These are phyloP conservation scores for Tangara arthus DNA, from an alignment of 2,797 vertebrate genomes.

Conservation along the genomic window DNA sequence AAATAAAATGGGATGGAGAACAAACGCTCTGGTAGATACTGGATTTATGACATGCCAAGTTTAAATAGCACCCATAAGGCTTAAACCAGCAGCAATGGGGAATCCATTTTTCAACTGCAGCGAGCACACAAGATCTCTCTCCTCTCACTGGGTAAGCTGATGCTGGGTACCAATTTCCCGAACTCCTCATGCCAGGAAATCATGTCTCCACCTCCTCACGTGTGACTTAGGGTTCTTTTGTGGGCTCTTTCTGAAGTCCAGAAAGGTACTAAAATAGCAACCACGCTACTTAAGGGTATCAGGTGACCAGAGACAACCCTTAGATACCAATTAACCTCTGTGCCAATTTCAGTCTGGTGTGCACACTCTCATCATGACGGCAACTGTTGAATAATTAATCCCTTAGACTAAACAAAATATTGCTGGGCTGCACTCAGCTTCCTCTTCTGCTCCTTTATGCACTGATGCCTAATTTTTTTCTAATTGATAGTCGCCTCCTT, in stretches of 20 bases:
- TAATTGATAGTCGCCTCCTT: neutral
- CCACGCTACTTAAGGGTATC: slow-evolving; percentile 13
- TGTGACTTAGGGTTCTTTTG: neutral
- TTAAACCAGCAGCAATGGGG: slow-evolving; percentile 32
- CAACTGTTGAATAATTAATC: slow-evolving; percentile 75
- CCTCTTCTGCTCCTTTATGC: neutral
- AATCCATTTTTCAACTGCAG: slow-evolving; percentile 60
- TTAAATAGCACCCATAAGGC: slow-evolving; percentile 71
- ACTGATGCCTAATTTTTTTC: neutral
- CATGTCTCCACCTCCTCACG: neutral
- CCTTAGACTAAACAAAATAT: slow-evolving; percentile 51
- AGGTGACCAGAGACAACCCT: slow-evolving; percentile 30
- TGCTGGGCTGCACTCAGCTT: neutral
- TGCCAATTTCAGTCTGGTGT: slow-evolving; percentile 50
- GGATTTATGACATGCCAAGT: slow-evolving; percentile 72
- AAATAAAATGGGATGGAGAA: slow-evolving; percentile 55
- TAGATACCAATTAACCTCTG: slow-evolving; percentile 73
- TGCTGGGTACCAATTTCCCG: neutral
- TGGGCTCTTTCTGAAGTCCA: neutral
- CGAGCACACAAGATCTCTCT: neutral
- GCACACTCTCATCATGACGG: slow-evolving; percentile 39
- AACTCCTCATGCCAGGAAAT: neutral
- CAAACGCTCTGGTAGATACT: slow-evolving; percentile 24
- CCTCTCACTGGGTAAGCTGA: neutral
- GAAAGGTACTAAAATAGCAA: slow-evolving; percentile 54